Evolutionary conservation across 2,888 invertebrate species (phyloP).

Genomic region (Drosophila pullipes): DNA sequence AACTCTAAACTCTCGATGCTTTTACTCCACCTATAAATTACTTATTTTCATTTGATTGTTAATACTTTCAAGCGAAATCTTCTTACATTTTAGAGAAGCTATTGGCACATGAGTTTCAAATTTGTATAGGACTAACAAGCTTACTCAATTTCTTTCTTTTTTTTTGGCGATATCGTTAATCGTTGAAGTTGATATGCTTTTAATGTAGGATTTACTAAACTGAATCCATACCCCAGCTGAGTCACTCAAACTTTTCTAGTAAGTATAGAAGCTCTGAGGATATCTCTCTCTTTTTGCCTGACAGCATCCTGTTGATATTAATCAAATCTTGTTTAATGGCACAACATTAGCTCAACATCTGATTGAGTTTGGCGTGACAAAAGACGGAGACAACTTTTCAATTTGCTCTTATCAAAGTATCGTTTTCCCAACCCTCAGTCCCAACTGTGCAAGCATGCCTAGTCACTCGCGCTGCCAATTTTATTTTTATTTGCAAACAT

Average conservation of each 20-base stretch:
- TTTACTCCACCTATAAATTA: not conserved
- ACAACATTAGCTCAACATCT: slow-evolving; percentile 36
- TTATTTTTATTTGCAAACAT: slow-evolving; percentile 57
- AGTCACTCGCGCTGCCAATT: slow-evolving; percentile 41
- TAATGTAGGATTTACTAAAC: not conserved
- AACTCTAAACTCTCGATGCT: not conserved
- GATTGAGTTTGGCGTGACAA: slow-evolving; percentile 31
- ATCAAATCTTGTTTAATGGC: slow-evolving; percentile 45
- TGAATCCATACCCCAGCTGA: not conserved
- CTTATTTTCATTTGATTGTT: not conserved
- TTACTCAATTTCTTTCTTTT: not conserved
- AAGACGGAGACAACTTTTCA: slow-evolving; percentile 40
- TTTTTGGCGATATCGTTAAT: not conserved
- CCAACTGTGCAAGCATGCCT: not conserved
- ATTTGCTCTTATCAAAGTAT: slow-evolving; percentile 33
- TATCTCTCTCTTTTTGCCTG: not conserved
- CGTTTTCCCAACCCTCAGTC: not conserved
- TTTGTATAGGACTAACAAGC: too few species aligned
- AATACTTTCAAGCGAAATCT: not conserved
- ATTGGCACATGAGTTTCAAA: not conserved
- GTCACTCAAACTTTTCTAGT: not conserved
- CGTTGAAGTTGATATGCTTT: not conserved
- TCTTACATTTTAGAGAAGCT: not conserved
- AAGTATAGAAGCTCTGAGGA: not conserved
- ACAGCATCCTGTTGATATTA: slow-evolving; percentile 42